Percentiles rank a stretch among this genome's conserved stretches.
phyloP scores from a whole-genome alignment of 2,888 invertebrate species.

The Microctonus hyperodae region DNA sequence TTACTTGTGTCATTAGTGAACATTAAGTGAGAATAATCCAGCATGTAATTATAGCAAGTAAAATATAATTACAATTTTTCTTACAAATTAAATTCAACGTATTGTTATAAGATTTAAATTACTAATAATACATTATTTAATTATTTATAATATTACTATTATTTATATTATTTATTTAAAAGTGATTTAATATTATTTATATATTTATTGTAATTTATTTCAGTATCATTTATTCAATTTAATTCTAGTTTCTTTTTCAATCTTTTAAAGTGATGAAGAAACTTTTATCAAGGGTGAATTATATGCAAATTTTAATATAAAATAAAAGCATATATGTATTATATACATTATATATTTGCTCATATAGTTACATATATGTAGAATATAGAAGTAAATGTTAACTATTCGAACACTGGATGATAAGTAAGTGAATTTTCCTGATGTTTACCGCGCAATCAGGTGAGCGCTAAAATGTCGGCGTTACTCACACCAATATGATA shows the following conservation, averaged over 20 bases:
- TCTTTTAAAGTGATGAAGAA: not conserved
- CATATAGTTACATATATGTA: no score
- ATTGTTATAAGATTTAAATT: not conserved
- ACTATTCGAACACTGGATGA: not conserved
- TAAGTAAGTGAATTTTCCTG: constrained; percentile 27
- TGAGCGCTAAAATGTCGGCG: constrained; percentile 55
- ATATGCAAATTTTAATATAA: not conserved
- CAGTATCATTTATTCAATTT: not conserved
- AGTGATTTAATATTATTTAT: not conserved
- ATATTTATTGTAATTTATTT: not conserved
- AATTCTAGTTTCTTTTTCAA: not conserved
- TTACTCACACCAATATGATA: constrained; percentile 57
- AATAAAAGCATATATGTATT: not conserved
- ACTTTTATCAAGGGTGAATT: not conserved
- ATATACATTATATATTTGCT: no score
- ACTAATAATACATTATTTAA: not conserved
- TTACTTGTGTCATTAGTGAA: not conserved
- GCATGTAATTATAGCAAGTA: not conserved
- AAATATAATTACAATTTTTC: not conserved
- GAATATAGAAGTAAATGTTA: not conserved
- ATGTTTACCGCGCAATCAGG: constrained; percentile 56
- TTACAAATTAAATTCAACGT: not conserved
- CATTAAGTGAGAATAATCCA: constrained; percentile 1
- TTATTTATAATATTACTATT: not conserved
- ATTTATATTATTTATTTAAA: not conserved